Conservation (phyloP, 92 coral and sea anemone genomes). For the Zoanthus gigantus region DNA sequence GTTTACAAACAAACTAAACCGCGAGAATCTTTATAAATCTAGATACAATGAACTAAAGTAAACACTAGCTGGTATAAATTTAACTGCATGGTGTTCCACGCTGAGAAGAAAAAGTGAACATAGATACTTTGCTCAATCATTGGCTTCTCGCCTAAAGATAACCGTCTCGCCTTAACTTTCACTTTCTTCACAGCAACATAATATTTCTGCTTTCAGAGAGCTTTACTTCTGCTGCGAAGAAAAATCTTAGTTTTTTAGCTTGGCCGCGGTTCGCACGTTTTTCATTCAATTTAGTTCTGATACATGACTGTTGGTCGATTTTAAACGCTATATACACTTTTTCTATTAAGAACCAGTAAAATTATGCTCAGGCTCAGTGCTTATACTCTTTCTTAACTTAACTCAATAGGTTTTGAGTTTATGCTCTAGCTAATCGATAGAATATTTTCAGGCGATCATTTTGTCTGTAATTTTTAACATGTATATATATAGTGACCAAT, state of each 20-base stretch:
- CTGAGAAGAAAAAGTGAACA: neutral
- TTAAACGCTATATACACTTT: too few relatives aligned
- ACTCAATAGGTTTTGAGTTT: too few relatives aligned
- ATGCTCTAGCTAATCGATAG: too few relatives aligned
- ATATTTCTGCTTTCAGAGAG: neutral
- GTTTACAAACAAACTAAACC: slow-evolving; percentile 51
- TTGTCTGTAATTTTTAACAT: too few relatives aligned
- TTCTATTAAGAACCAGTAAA: too few relatives aligned
- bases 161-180: neutral
- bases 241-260: neutral
- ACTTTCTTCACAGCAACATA: neutral
- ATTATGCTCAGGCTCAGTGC: too few relatives aligned
- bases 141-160: neutral
- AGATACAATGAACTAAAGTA: slow-evolving; percentile 43
- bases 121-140: neutral
- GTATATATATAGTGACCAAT: too few relatives aligned
- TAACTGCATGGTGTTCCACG: neutral
- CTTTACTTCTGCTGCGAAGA: neutral
- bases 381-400: too few relatives aligned
- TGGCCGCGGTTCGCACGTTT: too few relatives aligned
- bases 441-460: too few relatives aligned
- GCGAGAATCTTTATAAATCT: slow-evolving; percentile 39
- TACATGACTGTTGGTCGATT: too few relatives aligned
- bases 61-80: slow-evolving; percentile 10
- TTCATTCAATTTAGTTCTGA: too few relatives aligned